phyloP scores from a whole-genome alignment of 2,797 vertebrate genomes.

The Sebastes reedi region DNA sequence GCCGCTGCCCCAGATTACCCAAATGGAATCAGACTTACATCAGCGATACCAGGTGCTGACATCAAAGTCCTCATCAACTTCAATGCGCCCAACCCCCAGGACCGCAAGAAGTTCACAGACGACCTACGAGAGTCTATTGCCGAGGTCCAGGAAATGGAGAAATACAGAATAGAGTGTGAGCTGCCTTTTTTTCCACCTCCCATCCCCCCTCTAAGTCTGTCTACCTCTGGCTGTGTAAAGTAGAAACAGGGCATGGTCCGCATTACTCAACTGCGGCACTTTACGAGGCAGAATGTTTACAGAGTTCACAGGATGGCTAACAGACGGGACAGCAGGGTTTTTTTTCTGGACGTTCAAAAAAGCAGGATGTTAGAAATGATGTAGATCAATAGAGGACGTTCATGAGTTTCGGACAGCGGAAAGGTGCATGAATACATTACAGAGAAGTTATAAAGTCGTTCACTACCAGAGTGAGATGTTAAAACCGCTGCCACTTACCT shows the following conservation, averaged over 20 bases:
- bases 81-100: conserved; percentile 98
- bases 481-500: conserved; percentile 38
- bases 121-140: conserved; percentile 96
- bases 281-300: conserved; percentile 57
- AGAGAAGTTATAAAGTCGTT: not conserved
- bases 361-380: conserved; percentile 17
- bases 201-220: conserved; percentile 3
- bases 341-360: conserved; percentile 18
- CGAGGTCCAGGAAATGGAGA: conserved; percentile 99
- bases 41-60: conserved; percentile 95
- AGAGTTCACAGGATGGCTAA: conserved; percentile 53
- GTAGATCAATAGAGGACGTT: not conserved
- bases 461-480: not conserved
- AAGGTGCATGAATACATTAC: not conserved
- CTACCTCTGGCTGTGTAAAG: conserved; percentile 40
- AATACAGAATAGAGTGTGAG: conserved; percentile 99
- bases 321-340: not conserved
- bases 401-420: conserved; percentile 1
- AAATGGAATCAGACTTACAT: conserved; percentile 95
- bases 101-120: conserved; percentile 98
- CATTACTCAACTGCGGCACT: conserved; percentile 56
- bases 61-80: conserved; percentile 98
- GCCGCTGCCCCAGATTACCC: conserved; percentile 88
- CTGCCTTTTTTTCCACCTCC: conserved; percentile 55
- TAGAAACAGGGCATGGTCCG: conserved; percentile 52